Percentiles rank a stretch among this genome's conserved stretches.
These are phyloP conservation scores for Phocoena phocoena DNA, from an alignment of 2,113 vertebrate genomes.

Conservation along the genomic window DNA sequence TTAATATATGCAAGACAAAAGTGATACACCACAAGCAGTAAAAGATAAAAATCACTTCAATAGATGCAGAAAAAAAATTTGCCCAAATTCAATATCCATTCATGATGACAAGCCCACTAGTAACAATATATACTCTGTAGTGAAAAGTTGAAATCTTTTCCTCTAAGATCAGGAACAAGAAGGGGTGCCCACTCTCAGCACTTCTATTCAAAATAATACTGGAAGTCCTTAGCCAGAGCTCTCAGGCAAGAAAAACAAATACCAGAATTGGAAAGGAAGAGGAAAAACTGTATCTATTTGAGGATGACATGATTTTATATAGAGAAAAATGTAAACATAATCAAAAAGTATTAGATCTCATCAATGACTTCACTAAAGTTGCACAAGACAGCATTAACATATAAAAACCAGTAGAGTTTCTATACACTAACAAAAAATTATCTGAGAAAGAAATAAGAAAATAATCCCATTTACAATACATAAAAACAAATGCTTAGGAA, in stretches of 20 bases:
- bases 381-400: background rate
- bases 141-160: background rate
- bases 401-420: background rate
- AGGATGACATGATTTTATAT: background rate
- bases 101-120: background rate
- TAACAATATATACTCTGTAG: background rate
- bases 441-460: background rate
- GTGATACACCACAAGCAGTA: background rate
- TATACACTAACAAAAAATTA: background rate
- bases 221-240: background rate
- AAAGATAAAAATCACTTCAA: background rate
- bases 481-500: background rate
- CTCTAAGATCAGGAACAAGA: background rate
- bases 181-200: background rate
- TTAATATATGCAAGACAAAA: background rate
- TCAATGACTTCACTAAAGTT: background rate
- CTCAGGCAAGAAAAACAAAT: background rate
- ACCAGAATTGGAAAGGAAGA: background rate
- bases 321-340: background rate
- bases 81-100: background rate
- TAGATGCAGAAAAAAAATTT: background rate
- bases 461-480: background rate
- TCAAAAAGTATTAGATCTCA: background rate
- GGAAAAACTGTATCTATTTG: background rate
- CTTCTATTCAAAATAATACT: no score